Conservation (phyloP, 2,113 vertebrate species). For the Spilogale gracilis region DNA sequence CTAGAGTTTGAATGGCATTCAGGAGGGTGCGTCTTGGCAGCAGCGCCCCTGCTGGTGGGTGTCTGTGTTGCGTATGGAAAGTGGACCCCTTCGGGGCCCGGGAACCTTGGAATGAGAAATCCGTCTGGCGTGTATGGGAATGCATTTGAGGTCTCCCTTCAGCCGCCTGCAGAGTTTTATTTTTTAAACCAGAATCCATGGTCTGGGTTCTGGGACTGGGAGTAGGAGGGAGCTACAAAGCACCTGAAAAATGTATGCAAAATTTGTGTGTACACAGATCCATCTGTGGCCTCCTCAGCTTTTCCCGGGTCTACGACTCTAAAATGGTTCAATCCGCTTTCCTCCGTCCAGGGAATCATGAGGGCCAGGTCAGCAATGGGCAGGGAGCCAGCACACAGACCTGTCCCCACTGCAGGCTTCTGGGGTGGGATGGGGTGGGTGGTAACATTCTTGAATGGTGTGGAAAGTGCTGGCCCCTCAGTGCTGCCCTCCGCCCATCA, state of each 20-base stretch:
- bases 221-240: not conserved
- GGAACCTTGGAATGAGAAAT: not conserved
- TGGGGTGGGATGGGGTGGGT: not conserved
- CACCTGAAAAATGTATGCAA: not conserved
- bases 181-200: not conserved
- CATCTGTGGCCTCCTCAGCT: not conserved
- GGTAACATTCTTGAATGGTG: not conserved
- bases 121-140: not conserved
- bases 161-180: not conserved
- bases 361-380: not conserved
- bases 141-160: not conserved
- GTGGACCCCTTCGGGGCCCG: not conserved
- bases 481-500: not conserved
- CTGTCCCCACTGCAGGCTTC: accelerated
- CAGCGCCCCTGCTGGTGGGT: not conserved
- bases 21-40: not conserved
- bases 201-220: not conserved
- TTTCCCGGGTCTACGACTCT: not conserved
- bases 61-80: not conserved
- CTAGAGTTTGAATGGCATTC: not conserved
- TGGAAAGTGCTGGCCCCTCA: not conserved
- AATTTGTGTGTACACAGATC: not conserved
- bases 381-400: not conserved
- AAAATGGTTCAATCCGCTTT: not conserved
- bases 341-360: not conserved